Base-by-base conservation (phyloP, 2,113 vertebrate species). In the Corythoichthys intestinalis region DNA sequence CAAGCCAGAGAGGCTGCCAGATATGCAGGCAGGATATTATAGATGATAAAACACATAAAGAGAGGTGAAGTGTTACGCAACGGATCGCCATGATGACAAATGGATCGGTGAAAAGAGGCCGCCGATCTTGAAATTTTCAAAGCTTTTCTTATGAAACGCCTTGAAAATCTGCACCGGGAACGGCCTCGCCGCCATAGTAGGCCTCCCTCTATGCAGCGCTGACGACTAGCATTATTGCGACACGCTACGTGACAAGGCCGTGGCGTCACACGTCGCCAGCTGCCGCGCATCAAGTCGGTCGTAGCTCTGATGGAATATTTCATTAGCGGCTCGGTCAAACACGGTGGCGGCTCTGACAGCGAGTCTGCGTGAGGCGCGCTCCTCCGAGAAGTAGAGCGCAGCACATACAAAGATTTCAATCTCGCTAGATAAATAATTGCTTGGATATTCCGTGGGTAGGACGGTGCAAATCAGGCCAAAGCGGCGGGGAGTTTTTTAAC, bases 241-340 rank as follows among this genome's bases (percentile, higher is more conserved):
- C 52, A 57, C 67, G 57, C 65, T 41, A 70, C 61, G 69, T 63
- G 82, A 75, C 80, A 61, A 14, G 67, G 59, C 49, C 73, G 76
- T 72, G 35, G 75, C 4, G 83, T 79, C 84, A 72, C 73, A 74
- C 65, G 72, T 20, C 63, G 62, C 80, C 80, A 34, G 71, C 39
- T 52, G 48, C 61, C 17, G 54, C 78, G 54, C 57, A 72, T 82
- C 79, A 80, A 84, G 85, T 87, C 69, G 71, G 83, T 67, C 58
- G 1, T 79, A 65, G 20, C 68, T 69, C 79, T 84, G 80, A 86
- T 76, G 71, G 79, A 84, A 85, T 75, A 81, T 85, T 86, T 85
- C 79, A 88, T 87, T 78, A 85, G 66, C 49, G 64, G 61, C 70
- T 67, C 67, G 71, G 77, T 79, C 88, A 81, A 87, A 89, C 83